These are phyloP conservation scores for Drosophila meridiana DNA, from an alignment of 2,888 invertebrate species.

Conservation along the genomic window DNA sequence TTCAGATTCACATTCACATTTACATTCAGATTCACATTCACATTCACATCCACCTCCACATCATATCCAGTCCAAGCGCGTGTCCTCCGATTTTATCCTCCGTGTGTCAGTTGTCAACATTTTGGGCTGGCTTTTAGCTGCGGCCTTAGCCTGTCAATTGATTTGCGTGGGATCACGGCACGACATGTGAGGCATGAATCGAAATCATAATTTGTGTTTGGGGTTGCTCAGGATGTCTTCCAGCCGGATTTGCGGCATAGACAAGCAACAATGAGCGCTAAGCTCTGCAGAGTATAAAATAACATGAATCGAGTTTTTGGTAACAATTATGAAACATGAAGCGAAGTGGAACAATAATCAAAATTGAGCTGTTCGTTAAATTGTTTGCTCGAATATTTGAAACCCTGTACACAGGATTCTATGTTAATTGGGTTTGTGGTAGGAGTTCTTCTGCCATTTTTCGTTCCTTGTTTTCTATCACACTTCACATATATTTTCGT, in stretches of 20 bases:
- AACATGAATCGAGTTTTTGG: neutral
- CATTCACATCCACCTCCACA: constrained; percentile 17
- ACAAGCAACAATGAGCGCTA: neutral
- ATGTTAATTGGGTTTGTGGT: neutral
- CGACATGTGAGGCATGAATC: constrained; percentile 59
- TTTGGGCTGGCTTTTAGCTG: constrained; percentile 63
- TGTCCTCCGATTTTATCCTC: constrained; percentile 52
- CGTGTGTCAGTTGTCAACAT: constrained; percentile 72
- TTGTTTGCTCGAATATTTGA: neutral
- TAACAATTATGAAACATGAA: constrained; percentile 1
- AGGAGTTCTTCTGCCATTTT: neutral
- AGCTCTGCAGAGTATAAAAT: neutral
- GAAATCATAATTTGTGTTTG: constrained; percentile 66
- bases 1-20: neutral
- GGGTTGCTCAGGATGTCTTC: constrained; percentile 5
- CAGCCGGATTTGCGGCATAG: constrained; percentile 7
- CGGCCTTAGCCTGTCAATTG: constrained; percentile 66
- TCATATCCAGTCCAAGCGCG: constrained; percentile 44
- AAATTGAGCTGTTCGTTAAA: neutral
- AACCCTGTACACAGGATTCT: neutral
- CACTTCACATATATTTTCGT: neutral
- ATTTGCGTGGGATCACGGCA: constrained; percentile 46
- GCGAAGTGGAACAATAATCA: neutral
- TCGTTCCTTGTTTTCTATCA: neutral
- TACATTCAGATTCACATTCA: neutral